Evolutionary conservation across 2,888 invertebrate species (phyloP), one percentile per base, ranked within the genome.

Genomic region (Crematogaster levior): DNA sequence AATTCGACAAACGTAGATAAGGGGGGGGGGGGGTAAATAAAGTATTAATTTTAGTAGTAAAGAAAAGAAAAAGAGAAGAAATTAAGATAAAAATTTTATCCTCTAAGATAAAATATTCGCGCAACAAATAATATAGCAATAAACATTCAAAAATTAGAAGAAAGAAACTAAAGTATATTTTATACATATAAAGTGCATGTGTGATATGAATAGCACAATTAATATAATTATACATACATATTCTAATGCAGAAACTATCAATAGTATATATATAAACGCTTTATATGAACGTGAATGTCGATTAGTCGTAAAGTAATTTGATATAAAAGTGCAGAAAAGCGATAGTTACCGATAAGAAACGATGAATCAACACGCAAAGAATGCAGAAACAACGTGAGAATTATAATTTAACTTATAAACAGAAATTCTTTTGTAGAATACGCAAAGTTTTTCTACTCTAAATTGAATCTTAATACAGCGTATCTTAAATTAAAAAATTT

Each of bases 281-380:
- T 46, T 34, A 60, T 15, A 58, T 34, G 12, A 48, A 34, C 18
- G 15, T 2, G 15, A 46, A 46, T 46, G 0, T 61, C 12, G 34
- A 40, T 58, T 56, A 58, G 4, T 40, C 2, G n/a, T 27, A 0
- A 12, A n/a, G 10, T 43, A 46, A 6, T 60, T 60, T 27, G 27
- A 58, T 30, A n/a, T 10, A 18, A 60, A 12, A 73, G 0, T 5
- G 10, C 15, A 34, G n/a, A 43, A 46, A 46, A 34, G 10, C 3
- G 30, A 58, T 37, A 70, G 1, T 56, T 40, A 18, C 7, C 12
- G 34, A 68, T 53, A 70, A 70, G n/a, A 58, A 7, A 15, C 7
- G n/a, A 58, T 73, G 24, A n/a, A 58, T 9, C n/a, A 72, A 43
- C 40, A 58, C 5, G 27, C 12, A 73, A 60, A 5, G 40, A 43